Conservation (phyloP, 2,888 invertebrate genomes). For the Napeogenes inachia region DNA sequence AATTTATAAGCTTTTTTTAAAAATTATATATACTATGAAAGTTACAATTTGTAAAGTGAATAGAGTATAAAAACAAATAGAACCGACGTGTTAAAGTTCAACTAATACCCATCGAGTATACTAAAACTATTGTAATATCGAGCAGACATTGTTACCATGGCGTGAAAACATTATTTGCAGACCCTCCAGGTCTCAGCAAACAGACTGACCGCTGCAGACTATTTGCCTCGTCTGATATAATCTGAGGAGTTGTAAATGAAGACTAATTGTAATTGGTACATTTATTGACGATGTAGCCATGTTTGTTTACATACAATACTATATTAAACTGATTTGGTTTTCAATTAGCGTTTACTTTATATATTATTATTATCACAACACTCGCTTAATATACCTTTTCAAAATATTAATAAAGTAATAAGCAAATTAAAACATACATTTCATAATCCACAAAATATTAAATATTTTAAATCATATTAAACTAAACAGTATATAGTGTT, state of each 20-base stretch:
- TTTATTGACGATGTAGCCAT: not conserved
- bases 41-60: no score
- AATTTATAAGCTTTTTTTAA: no score
- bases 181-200: constrained; percentile 20
- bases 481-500: not conserved
- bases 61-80: no score
- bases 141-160: constrained; percentile 1
- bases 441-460: not conserved
- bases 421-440: no score
- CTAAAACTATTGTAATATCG: not conserved
- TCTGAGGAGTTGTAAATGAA: not conserved
- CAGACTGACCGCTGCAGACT: constrained; percentile 20
- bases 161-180: constrained; percentile 2
- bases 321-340: no score
- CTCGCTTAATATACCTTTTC: not conserved
- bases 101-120: not conserved
- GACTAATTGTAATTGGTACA: constrained; percentile 1
- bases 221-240: constrained; percentile 10
- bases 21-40: no score
- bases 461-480: not conserved
- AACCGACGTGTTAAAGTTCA: no score
- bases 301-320: not conserved
- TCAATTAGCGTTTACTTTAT: no score
- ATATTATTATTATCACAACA: no score
- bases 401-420: not conserved